These are phyloP conservation scores for Semnopithecus entellus DNA, from an alignment of 2,113 vertebrate species.

Conservation along the genomic window DNA sequence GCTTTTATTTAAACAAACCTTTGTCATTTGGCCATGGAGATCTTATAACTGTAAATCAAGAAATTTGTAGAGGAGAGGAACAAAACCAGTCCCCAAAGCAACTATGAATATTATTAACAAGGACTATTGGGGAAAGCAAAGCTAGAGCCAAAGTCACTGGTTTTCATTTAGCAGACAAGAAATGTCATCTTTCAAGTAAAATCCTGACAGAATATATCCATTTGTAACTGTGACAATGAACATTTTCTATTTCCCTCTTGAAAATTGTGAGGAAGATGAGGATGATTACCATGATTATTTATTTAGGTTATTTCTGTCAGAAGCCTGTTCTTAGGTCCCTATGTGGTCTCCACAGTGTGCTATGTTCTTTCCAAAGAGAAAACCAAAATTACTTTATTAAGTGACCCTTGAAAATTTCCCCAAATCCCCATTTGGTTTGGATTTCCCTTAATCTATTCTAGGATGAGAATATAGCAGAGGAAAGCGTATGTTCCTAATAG, in stretches of 20 bases:
- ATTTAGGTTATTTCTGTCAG: conserved; percentile 77
- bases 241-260: conserved; percentile 72
- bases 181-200: conserved; percentile 65
- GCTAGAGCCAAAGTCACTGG: conserved; percentile 57
- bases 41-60: conserved; percentile 50
- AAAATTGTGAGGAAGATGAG: conserved; percentile 41
- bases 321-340: conserved; percentile 50
- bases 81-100: conserved; percentile 53
- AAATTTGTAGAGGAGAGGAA: conserved; percentile 54
- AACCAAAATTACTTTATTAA: conserved; percentile 84
- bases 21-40: background rate
- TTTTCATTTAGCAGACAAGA: conserved; percentile 76
- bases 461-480: conserved; percentile 78
- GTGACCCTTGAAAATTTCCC: conserved; percentile 85
- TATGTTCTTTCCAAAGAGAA: conserved; percentile 66
- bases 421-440: conserved; percentile 86
- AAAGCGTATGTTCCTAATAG: conserved; percentile 85
- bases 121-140: conserved; percentile 17
- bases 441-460: conserved; percentile 84
- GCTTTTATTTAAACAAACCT: conserved; percentile 57
- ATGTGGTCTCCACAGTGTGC: background rate
- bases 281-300: conserved; percentile 35
- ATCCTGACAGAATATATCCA: conserved; percentile 69
- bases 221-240: conserved; percentile 77
- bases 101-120: conserved; percentile 55